Evolutionary conservation across 2,797 vertebrate genomes (phyloP).

Genomic region (Pseudomugil gertrudae): DNA sequence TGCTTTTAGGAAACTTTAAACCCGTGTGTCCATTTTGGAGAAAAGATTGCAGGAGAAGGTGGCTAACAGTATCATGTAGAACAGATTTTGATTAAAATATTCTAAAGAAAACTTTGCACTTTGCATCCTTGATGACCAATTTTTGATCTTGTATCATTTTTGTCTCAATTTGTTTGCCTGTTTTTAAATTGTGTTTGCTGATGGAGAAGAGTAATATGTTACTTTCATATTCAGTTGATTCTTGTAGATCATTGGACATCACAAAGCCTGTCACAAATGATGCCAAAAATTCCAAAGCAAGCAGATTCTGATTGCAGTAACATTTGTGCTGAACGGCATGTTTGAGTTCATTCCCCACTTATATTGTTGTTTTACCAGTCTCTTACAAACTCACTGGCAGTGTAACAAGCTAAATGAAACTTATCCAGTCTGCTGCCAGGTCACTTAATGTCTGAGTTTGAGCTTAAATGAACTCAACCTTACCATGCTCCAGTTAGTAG

Average conservation of each 20-base stretch:
- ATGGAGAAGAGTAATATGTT: no score
- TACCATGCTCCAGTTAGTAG: slow-evolving; percentile 32
- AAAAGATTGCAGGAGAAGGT: background rate
- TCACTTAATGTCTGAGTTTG: background rate
- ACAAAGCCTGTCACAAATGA: slow-evolving; percentile 40
- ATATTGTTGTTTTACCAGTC: slow-evolving; percentile 10
- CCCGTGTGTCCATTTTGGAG: background rate
- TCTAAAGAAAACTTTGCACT: no score
- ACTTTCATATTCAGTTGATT: background rate
- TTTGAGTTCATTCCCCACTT: slow-evolving; percentile 40
- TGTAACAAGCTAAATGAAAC: background rate
- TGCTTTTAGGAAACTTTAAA: background rate
- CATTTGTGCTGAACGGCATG: slow-evolving; percentile 48
- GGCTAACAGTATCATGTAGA: no score
- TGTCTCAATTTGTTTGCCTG: no score
- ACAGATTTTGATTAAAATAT: no score
- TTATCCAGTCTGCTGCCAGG: no score
- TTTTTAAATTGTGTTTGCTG: no score
- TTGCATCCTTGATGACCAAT: no score
- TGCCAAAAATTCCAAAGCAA: slow-evolving; percentile 33
- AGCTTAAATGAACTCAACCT: slow-evolving; percentile 3
- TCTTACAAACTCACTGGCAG: slow-evolving; percentile 15
- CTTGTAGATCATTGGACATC: slow-evolving; percentile 36
- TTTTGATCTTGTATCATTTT: no score
- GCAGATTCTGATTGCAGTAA: slow-evolving; percentile 61